Evolutionary conservation across 1,140 invertebrate genomes (phyloP), one percentile per base, ranked within the genome.

Genomic region (Drosophila parabipectinata): DNA sequence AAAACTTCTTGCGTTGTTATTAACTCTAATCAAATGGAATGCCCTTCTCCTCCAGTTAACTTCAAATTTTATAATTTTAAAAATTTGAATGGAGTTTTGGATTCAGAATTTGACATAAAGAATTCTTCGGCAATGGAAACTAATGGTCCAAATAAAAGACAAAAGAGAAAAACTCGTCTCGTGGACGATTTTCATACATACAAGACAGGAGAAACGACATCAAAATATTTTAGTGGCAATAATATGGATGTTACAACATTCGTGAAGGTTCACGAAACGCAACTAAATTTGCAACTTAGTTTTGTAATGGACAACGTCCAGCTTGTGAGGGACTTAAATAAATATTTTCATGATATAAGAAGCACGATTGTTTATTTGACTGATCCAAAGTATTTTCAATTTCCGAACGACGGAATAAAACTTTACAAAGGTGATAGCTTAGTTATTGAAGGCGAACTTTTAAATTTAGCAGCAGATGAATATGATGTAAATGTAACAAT

Each of bases 231-330:
- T 6, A 48, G 26, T 5, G 34, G 45, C 12, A 69, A 71, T 18
- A 78, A 60, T 44, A 50, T 79, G 44, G 89, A 91, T 48, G 71
- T 88, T 2, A 56, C 89, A 0, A 76, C 90, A 5, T 82, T 81
- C 74, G 87, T 90, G 0, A 90, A 91, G 32, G 80, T 91, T 1
- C 90, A 76, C 10, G 93, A 95, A 79, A 93, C 93, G 0, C 95
- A 96, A 75, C 90, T 96, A 41, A 93, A 93, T 41, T 92, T 96
- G 61, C 95, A 94, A 92, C 95, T 99, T 60, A 98, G 97, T 12
- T 99, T 99, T 92, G 94, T 97, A 4, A 99, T 99, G 98, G 98
- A 99, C 84, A 96, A 97, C 92, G 98, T 99, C 0, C 94, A 96
- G 80, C 94, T 95, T 2, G 97, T 99, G 34, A 93, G 95, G 61